Conservation (phyloP, 1,140 invertebrate genomes). For the Bathynomus jamesi region DNA sequence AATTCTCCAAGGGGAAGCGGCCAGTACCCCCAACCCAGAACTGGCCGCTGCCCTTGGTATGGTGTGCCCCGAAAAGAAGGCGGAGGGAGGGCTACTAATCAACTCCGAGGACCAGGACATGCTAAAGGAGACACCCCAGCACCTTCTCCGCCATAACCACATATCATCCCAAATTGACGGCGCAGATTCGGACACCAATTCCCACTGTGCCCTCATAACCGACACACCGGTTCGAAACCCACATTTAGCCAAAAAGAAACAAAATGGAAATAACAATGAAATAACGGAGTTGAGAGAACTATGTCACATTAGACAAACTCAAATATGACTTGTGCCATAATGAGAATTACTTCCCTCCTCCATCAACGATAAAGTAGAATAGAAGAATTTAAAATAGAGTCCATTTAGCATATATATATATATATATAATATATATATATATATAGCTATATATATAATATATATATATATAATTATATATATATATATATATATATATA, state of each 20-base stretch:
- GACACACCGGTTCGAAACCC: slow-evolving; percentile 40
- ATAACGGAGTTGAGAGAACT: slow-evolving; percentile 45
- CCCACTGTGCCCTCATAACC: slow-evolving; percentile 53
- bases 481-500: too few species aligned
- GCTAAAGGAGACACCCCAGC: slow-evolving; percentile 17
- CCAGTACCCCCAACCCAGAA: slow-evolving; percentile 37
- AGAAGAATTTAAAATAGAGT: too few species aligned
- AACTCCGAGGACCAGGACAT: slow-evolving; percentile 7
- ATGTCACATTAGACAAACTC: slow-evolving; percentile 38
- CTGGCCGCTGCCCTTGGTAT: slow-evolving; percentile 39
- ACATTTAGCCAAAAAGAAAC: slow-evolving; percentile 43
- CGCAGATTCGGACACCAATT: slow-evolving; percentile 57
- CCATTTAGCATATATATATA: too few species aligned
- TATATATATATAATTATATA: too few species aligned
- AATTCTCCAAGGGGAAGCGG: slow-evolving; percentile 48
- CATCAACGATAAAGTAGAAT: neutral
- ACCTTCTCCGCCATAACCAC: slow-evolving; percentile 25
- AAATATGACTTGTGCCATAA: slow-evolving; percentile 37
- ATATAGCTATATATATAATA: too few species aligned
- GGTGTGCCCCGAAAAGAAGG: slow-evolving; percentile 25
- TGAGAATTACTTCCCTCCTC: neutral
- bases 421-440: too few species aligned
- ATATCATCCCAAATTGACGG: slow-evolving; percentile 47
- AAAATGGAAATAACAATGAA: slow-evolving; percentile 62
- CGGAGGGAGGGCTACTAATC: slow-evolving; percentile 4